Percentiles rank a stretch among this genome's conserved stretches.
Evolutionary conservation across 2,113 vertebrate genomes (phyloP).

Genomic region (Sterrhoptilus dennistouni): DNA sequence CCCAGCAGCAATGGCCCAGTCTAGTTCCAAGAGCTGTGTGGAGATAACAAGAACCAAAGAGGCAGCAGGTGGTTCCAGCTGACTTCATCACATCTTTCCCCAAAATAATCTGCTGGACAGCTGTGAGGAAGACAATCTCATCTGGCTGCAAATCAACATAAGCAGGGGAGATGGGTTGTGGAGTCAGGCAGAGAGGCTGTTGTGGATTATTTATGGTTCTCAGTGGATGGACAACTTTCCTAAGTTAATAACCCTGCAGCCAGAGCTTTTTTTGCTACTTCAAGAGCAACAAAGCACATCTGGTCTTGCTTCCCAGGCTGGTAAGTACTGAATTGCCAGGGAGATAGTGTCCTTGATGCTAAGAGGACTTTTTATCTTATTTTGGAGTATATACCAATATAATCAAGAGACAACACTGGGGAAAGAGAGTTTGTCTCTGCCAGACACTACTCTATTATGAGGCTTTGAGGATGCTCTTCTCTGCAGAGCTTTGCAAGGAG

Average conservation of each 20-base stretch:
- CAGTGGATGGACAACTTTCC: slow-evolving; percentile 34
- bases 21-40: background rate
- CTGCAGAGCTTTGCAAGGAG: background rate
- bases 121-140: slow-evolving; percentile 13
- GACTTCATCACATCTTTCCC: slow-evolving; percentile 27
- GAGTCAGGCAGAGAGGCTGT: slow-evolving; percentile 23
- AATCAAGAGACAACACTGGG: background rate
- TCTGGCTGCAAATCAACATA: background rate
- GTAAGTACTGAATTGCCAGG: background rate
- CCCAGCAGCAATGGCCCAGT: background rate
- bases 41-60: background rate
- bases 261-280: background rate
- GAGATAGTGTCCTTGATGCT: slow-evolving; percentile 28
- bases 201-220: slow-evolving; percentile 14
- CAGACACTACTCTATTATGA: background rate
- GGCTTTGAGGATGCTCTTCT: background rate
- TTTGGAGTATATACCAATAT: background rate
- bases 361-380: slow-evolving; percentile 22
- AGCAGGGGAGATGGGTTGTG: background rate
- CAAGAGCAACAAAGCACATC: slow-evolving; percentile 38
- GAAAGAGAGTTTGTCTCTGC: background rate
- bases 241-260: slow-evolving; percentile 13
- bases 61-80: slow-evolving; percentile 40
- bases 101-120: slow-evolving; percentile 14
- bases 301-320: slow-evolving; percentile 13